Evolutionary conservation across 23 tunicate genomes (phyloP), one percentile per base, ranked within the genome.

Genomic region (Ascidia mentula): DNA sequence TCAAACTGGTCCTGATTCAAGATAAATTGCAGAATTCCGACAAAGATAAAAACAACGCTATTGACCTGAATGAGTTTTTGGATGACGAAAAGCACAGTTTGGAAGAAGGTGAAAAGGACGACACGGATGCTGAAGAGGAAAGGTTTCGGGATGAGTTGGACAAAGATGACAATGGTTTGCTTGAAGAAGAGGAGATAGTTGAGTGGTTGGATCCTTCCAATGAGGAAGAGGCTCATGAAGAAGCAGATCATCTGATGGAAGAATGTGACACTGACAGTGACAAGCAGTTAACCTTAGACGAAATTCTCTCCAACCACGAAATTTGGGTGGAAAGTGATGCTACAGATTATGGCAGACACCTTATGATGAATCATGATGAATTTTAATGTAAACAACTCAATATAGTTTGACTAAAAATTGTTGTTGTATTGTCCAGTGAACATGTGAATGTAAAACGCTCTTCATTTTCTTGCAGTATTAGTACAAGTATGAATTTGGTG

Each of bases 291-390:
- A 53, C 96, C 5, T 77, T 87, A 0, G 79, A 76, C 0, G 99
- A 95, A 77, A 89, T 95, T 37, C 5, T 95, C 4, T 37, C 78
- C 37, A 89, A 89, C 37, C 88, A 89, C 38, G 79, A 80, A 2
- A 33, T 85, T n/a, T 95, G 96, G 96, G 92, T 95, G 36, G 99
- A 95, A 18, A 79, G 87, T 32, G 99, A 95, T 78, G 99, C 96
- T 36, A 95, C 99, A 34, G 92, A 95, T 65, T 95, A 89, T 69
- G 99, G 99, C 0, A 72, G 84, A 42, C 89, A 95, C 31, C 78
- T 86, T 33, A 59, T 91, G 46, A 28, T 32, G 17, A 39, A 89
- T 18, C 96, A 95, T 45, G 99, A 95, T 65, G 99, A 95, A 75
- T 85, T 95, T 76, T 95, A 79, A 81, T 17, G 2, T n/a, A n/a